Evolutionary conservation across 1,140 invertebrate genomes (phyloP).

Genomic region (Trachymyrmex septentrionalis): DNA sequence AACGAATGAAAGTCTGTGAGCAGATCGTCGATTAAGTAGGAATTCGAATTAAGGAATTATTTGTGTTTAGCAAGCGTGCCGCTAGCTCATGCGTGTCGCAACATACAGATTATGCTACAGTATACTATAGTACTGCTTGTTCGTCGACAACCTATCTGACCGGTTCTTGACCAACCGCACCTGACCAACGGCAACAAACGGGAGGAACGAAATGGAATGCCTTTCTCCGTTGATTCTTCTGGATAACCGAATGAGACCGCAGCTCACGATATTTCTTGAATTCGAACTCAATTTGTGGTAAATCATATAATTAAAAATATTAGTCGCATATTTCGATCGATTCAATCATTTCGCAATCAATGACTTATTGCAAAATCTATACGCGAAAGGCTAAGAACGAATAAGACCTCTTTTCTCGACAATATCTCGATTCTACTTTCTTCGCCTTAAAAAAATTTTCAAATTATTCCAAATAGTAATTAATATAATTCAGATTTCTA

Average conservation of each 20-base stretch:
- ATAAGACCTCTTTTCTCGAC: constrained; percentile 9
- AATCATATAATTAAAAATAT: constrained; percentile 10
- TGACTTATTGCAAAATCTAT: constrained; percentile 23
- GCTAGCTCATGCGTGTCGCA: constrained; percentile 51
- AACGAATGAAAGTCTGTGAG: background rate
- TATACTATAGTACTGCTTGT: background rate
- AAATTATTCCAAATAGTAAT: background rate
- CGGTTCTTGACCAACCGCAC: constrained; percentile 81
- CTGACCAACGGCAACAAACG: constrained; percentile 79
- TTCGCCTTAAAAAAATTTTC: background rate
- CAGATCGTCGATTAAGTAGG: background rate
- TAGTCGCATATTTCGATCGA: background rate
- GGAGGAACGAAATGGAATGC: constrained; percentile 74
- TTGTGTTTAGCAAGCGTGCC: constrained; percentile 40
- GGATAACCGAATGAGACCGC: background rate
- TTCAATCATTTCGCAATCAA: constrained; percentile 3
- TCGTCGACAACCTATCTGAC: constrained; percentile 70
- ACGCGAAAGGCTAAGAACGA: background rate
- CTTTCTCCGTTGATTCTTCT: constrained; percentile 75
- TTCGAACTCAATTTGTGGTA: background rate
- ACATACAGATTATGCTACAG: constrained; percentile 17
- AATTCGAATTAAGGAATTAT: constrained; percentile 48
- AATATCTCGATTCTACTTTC: background rate
- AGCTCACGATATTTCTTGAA: constrained; percentile 64
- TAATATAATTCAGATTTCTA: background rate